Percentiles rank a stretch among this genome's conserved stretches.
Conservation (phyloP, 2,888 invertebrate genomes). For the Baronia brevicornis region DNA sequence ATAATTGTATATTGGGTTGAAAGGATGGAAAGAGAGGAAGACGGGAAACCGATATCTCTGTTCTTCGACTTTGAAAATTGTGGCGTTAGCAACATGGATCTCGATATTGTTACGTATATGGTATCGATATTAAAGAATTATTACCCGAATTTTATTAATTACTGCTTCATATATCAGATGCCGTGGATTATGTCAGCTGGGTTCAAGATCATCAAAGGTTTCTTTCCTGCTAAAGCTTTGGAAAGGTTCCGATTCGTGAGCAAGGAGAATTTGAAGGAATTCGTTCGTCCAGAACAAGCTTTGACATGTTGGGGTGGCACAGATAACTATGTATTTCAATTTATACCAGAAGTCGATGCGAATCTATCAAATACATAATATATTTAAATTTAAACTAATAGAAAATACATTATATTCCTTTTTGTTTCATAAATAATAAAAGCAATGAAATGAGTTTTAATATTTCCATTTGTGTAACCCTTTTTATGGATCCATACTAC, state of each 20-base stretch:
- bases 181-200: slow-evolving; percentile 92
- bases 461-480: too few species aligned
- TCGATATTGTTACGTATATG: slow-evolving; percentile 88
- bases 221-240: slow-evolving; percentile 88
- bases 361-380: too few species aligned
- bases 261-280: slow-evolving; percentile 81
- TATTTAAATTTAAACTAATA: too few species aligned
- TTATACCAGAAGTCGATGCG: slow-evolving; percentile 78
- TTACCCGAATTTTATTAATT: slow-evolving; percentile 88
- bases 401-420: too few species aligned
- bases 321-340: slow-evolving; percentile 80
- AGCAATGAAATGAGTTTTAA: too few species aligned
- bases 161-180: slow-evolving; percentile 90
- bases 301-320: slow-evolving; percentile 85
- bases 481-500: too few species aligned
- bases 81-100: slow-evolving; percentile 87
- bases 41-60: slow-evolving; percentile 82
- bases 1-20: slow-evolving; percentile 89
- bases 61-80: slow-evolving; percentile 91
- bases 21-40: slow-evolving; percentile 80
- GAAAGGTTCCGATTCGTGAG: slow-evolving; percentile 87
- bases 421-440: too few species aligned
- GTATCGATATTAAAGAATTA: slow-evolving; percentile 87
- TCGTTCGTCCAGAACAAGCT: slow-evolving; percentile 81
- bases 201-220: slow-evolving; percentile 88